phyloP scores from a whole-genome alignment of 92 coral and sea anemone genomes.

The Bergia puertoricense region DNA sequence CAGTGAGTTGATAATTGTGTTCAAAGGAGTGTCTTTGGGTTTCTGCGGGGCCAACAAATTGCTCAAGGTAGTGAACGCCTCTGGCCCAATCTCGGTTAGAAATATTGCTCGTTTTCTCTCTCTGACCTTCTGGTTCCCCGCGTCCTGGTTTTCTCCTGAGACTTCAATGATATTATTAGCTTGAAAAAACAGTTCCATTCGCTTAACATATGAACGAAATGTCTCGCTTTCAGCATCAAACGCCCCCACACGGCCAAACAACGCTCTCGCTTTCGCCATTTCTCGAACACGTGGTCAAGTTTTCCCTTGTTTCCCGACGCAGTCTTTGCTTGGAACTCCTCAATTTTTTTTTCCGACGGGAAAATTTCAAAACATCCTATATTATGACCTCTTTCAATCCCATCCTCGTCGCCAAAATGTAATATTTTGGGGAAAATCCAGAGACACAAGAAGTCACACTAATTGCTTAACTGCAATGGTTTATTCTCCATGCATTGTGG shows the following conservation, averaged over 20 bases:
- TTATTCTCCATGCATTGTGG: no score
- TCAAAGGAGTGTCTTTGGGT: conserved; percentile 43
- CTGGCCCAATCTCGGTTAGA: conserved; percentile 58
- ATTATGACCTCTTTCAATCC: neutral
- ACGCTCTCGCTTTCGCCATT: conserved; percentile 23
- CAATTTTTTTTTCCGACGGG: neutral
- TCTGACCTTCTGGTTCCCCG: conserved; percentile 32
- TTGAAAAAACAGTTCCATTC: no score
- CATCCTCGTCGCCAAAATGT: neutral
- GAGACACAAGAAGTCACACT: no score
- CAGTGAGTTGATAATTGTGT: conserved; percentile 37
- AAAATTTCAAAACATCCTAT: neutral
- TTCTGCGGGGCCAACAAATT: neutral
- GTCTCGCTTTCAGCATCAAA: conserved; percentile 43
- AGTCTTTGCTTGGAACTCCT: neutral
- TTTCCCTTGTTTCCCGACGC: neutral
- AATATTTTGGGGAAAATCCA: no score
- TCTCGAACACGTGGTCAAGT: conserved; percentile 4
- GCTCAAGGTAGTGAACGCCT: conserved; percentile 27
- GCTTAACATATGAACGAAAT: conserved; percentile 56
- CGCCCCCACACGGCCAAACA: conserved; percentile 54
- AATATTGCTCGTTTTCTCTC: conserved; percentile 58
- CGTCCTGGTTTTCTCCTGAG: conserved; percentile 22
- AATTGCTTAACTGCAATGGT: no score
- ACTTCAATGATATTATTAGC: no score